Percentiles rank a stretch among this genome's conserved stretches.
These are phyloP conservation scores for Vanessa atalanta DNA, from an alignment of 1,140 invertebrate genomes.

Conservation along the genomic window DNA sequence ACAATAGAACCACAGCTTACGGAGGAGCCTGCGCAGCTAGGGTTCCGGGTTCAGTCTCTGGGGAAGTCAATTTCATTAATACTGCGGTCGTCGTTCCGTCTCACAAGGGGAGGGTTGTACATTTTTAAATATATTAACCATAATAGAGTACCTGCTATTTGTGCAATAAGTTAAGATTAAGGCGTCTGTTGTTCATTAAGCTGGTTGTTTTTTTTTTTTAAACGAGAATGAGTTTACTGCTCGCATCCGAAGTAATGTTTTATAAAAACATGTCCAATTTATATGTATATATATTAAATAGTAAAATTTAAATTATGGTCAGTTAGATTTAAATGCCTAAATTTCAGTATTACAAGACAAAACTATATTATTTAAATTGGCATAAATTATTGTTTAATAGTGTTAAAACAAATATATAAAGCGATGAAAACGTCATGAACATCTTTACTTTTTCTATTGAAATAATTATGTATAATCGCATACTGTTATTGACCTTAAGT, in stretches of 20 bases:
- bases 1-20: conserved; percentile 41
- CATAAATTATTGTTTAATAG: no score
- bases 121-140: conserved; percentile 72
- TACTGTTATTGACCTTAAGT: not conserved
- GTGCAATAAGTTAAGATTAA: conserved; percentile 68
- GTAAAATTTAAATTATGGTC: no score
- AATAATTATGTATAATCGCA: not conserved
- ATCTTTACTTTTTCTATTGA: not conserved
- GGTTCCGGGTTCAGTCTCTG: conserved; percentile 51
- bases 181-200: conserved; percentile 39
- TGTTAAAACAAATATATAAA: not conserved
- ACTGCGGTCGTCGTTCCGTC: conserved; percentile 53
- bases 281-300: not conserved
- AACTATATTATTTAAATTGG: no score
- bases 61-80: conserved; percentile 77
- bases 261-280: not conserved
- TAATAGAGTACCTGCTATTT: conserved; percentile 69
- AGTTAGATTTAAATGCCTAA: no score
- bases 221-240: no score
- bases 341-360: no score
- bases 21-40: conserved; percentile 32
- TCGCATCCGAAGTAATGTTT: not conserved
- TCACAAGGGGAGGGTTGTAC: conserved; percentile 51
- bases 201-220: conserved; percentile 10
- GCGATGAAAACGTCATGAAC: not conserved